Evolutionary conservation across 2,888 invertebrate genomes (phyloP).

Genomic region (Melieria omissa): DNA sequence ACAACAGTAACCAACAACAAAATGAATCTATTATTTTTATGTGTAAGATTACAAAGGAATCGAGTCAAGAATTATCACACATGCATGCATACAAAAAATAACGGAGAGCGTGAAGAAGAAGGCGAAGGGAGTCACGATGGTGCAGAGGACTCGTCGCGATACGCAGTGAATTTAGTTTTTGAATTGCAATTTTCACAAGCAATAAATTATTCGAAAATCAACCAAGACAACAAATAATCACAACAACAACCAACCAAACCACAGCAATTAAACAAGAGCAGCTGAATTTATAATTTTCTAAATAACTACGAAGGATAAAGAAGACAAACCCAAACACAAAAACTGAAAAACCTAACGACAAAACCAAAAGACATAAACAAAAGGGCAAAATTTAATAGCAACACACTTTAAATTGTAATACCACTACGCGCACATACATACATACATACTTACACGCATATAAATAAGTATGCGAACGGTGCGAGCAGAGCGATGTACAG

Average conservation of each 20-base stretch:
- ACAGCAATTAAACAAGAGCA: conserved; percentile 22
- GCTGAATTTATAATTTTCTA: conserved; percentile 36
- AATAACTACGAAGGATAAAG: conserved; percentile 37
- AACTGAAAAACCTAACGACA: neutral
- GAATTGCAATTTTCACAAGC: conserved; percentile 34
- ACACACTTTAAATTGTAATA: conserved; percentile 3
- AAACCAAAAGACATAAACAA: conserved; percentile 25
- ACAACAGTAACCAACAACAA: conserved; percentile 7
- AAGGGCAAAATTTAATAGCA: neutral
- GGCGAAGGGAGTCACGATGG: neutral
- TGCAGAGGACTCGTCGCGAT: neutral
- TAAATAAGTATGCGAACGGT: neutral
- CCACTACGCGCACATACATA: neutral
- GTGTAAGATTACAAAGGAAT: conserved; percentile 67
- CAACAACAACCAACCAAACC: conserved; percentile 25
- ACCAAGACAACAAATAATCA: conserved; percentile 6
- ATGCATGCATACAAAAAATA: conserved; percentile 42
- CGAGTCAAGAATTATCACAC: conserved; percentile 54
- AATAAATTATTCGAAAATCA: conserved; percentile 17
- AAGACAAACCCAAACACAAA: conserved; percentile 27
- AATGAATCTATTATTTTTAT: conserved; percentile 45
- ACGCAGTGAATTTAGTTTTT: conserved; percentile 30
- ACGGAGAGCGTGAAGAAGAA: conserved; percentile 27
- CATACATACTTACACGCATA: neutral
- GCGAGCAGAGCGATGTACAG: neutral